Evolutionary conservation across 2,797 vertebrate genomes (phyloP).

Genomic region (Macrochelys suwanniensis): DNA sequence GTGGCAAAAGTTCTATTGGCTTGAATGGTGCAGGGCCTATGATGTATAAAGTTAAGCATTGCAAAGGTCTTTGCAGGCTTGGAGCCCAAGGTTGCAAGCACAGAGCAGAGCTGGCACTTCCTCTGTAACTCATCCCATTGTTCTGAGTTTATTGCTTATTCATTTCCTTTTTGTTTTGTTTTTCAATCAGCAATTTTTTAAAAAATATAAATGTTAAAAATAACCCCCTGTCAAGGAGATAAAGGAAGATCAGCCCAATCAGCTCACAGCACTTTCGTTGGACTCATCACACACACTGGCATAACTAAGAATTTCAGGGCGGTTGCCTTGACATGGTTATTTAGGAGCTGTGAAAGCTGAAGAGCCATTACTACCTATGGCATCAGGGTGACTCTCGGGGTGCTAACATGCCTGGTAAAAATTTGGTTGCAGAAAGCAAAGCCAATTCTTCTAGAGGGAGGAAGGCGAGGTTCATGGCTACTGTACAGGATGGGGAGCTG

Average conservation of each 20-base stretch:
- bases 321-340: background rate
- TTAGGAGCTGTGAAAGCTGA: background rate
- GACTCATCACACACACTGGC: background rate
- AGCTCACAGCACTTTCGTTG: conserved; percentile 15
- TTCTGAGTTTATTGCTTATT: conserved; percentile 61
- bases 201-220: conserved; percentile 52
- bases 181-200: conserved; percentile 57
- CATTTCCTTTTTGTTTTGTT: conserved; percentile 64
- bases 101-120: fast-evolving
- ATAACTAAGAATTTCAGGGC: conserved; percentile 25
- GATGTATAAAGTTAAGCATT: background rate
- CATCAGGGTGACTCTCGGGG: background rate
- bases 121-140: conserved; percentile 57
- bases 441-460: background rate
- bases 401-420: background rate
- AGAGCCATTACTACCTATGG: background rate
- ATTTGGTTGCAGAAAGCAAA: background rate
- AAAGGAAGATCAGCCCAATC: conserved; percentile 27
- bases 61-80: conserved; percentile 23
- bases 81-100: background rate
- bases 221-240: conserved; percentile 5
- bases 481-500: background rate
- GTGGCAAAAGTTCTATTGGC: background rate
- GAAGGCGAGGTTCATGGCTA: background rate
- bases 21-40: background rate